These are phyloP conservation scores for Heteromurus nitidus DNA, from an alignment of 2,888 invertebrate genomes.

Conservation along the genomic window DNA sequence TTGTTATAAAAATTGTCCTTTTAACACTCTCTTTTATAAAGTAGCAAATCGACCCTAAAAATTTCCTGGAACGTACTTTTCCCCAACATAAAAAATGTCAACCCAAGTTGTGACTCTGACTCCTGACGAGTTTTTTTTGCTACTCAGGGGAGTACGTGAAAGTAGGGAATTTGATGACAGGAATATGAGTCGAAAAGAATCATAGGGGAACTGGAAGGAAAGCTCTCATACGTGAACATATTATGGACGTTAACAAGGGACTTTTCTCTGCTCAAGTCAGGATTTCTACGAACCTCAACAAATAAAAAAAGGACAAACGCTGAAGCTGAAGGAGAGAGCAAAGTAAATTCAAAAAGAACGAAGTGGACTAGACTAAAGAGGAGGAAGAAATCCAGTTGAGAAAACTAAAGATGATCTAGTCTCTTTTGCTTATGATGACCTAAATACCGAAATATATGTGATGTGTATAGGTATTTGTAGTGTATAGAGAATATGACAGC, in stretches of 20 bases:
- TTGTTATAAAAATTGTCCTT: constrained; percentile 7
- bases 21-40: constrained; percentile 29
- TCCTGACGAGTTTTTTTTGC: not conserved
- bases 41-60: constrained; percentile 32
- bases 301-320: too few species aligned
- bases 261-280: too few species aligned
- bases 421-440: too few species aligned
- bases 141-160: not conserved
- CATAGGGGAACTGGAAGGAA: not conserved
- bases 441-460: too few species aligned
- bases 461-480: too few species aligned
- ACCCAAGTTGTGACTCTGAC: constrained; percentile 1
- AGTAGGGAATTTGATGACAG: not conserved
- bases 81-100: constrained; percentile 20
- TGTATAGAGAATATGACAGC: too few species aligned
- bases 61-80: not conserved
- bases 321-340: too few species aligned
- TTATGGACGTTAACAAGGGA: not conserved
- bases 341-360: too few species aligned
- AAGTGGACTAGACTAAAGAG: too few species aligned
- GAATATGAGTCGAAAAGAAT: not conserved
- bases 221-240: not conserved
- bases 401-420: not conserved
- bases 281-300: too few species aligned
- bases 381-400: too few species aligned